Conservation (phyloP, 64 coral and sea anemone species). For the Stylophora pistillata region DNA sequence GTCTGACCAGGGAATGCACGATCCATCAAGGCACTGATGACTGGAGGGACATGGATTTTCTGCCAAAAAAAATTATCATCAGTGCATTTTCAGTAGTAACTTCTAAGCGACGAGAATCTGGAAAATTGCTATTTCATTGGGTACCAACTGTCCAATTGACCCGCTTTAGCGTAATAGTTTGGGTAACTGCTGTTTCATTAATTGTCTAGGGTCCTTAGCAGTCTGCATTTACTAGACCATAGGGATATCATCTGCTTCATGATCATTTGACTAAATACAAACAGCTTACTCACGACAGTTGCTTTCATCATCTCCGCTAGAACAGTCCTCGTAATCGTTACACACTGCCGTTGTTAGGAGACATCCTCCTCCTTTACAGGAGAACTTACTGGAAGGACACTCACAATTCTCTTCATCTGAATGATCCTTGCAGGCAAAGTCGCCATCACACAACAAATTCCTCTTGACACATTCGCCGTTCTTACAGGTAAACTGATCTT, state of each 20-base stretch:
- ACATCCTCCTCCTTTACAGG: constrained; percentile 22
- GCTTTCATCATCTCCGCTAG: constrained; percentile 39
- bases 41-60: background rate
- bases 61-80: too few species aligned
- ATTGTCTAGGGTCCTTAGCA: too few species aligned
- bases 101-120: too few species aligned
- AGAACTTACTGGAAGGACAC: constrained; percentile 22
- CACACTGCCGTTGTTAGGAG: constrained; percentile 7
- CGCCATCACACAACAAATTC: constrained; percentile 48
- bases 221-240: too few species aligned
- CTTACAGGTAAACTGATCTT: constrained; percentile 25
- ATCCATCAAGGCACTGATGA: constrained; percentile 2
- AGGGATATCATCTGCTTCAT: too few species aligned
- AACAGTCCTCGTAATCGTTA: background rate
- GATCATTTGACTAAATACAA: too few species aligned
- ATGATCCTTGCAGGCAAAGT: constrained; percentile 15
- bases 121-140: too few species aligned
- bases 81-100: too few species aligned
- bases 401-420: constrained; percentile 47
- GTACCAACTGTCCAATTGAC: too few species aligned
- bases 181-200: too few species aligned
- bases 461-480: constrained; percentile 40
- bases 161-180: too few species aligned
- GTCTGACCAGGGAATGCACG: background rate
- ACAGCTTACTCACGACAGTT: constrained; percentile 29